Evolutionary conservation across 2,113 vertebrate species (phyloP), one percentile per base, ranked within the genome.

Genomic region (Bufo bufo): DNA sequence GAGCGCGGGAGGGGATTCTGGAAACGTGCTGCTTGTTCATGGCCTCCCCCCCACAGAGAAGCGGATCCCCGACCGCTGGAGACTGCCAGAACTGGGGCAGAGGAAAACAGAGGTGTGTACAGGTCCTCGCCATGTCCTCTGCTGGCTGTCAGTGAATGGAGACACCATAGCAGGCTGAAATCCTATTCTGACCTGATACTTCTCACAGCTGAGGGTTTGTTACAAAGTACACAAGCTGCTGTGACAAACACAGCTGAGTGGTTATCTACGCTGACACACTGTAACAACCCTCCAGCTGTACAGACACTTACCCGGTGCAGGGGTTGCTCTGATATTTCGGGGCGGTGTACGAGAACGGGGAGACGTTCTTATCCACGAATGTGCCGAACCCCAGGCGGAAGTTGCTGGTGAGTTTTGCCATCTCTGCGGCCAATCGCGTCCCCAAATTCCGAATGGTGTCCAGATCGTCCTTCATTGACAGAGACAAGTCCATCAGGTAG

Each of bases 401-500:
- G 92, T 99, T 99, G 93, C 98, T 99, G 12, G 98, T 99, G 90
- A 99, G 97, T 87, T 98, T 98, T 10, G 96, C 91, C 98, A 99
- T 99, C 94, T 99, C 98, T 10, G 96, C 95, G 0, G 98, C 97
- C 82, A 99, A 94, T 90, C 96, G 98, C 77, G 98, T 99, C 33
- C 98, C 98, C 92, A 99, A 92, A 89, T 96, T 98, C 8, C 96
- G 96, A 91, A 99, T 99, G 8, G 94, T 99, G 86, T 97, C 96
- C 89, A 99, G 91, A 90, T 99, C 98, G 0, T 99, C 97, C 0
- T 99, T 99, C 98, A 99, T 99, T 92, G 98, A 99, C 19, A 99
- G 94, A 5, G 98, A 99, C 33, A 99, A 97, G 89, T 99, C 98
- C 98, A 99, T 99, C 92, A 99, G 93, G 94, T 99, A 99, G 93